Evolutionary conservation across 2,797 vertebrate species (phyloP), one percentile per base, ranked within the genome.

Genomic region (Phataginus tetradactyla): DNA sequence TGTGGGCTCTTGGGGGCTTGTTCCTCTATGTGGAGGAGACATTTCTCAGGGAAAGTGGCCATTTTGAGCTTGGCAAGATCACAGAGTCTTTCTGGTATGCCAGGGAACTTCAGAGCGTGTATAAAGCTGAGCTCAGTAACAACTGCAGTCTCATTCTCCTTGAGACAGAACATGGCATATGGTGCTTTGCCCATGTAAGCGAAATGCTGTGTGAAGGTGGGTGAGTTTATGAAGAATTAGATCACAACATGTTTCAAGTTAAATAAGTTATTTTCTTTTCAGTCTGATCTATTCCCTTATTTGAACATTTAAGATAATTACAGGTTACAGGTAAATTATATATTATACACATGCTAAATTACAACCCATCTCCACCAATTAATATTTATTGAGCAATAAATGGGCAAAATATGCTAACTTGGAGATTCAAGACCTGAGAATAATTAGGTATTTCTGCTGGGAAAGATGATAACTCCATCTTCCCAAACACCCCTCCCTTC

Each of bases 321-420:
- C 49, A 97, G 71, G 91, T 91, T 97, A 96, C 86, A 96, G 96
- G 96, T 94, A 98, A 97, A 97, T 98, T 97, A 97, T 96, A 97
- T 94, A 94, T 90, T 92, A 96, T 91, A 90, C 79, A 66, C 96
- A 95, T 69, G 74, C 71, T 95, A 96, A 98, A 98, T 98, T 97
- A 97, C 97, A 97, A 94, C 95, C 80, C 94, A 81, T 97, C 91
- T 97, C 93, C 13, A 87, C 84, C 96, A 97, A 96, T 98, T 98
- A 98, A 97, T 98, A 97, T 97, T 98, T 98, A 96, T 93, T 97
- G 95, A 98, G 96, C 95, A 96, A 86, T 95, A 94, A 97, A 97
- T 97, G 93, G 96, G 93, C 89, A 96, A 96, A 97, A 97, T 98
- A 95, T 85, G 86, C 96, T 96, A 97, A 94, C 91, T 94, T 97